These are phyloP conservation scores for Sander lucioperca DNA, from an alignment of 2,113 vertebrate genomes.

Conservation along the genomic window DNA sequence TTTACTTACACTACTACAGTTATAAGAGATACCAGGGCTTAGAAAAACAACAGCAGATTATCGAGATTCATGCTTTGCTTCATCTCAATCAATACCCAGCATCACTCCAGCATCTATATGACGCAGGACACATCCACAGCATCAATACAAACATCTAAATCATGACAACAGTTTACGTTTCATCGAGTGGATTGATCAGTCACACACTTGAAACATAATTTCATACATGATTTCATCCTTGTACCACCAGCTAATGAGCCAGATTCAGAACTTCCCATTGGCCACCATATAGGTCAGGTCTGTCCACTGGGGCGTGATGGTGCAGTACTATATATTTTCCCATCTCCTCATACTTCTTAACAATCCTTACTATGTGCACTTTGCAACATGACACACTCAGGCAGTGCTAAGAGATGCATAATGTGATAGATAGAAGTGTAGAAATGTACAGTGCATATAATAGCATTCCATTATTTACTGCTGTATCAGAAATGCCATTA, in stretches of 20 bases:
- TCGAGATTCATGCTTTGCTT: background rate
- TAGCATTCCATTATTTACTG: no score
- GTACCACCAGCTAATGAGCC: constrained; percentile 57
- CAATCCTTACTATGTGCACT: background rate
- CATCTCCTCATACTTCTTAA: constrained; percentile 8
- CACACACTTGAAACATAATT: constrained; percentile 43
- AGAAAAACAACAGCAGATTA: background rate
- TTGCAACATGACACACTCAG: constrained; percentile 1
- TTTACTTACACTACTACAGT: background rate
- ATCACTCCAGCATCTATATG: background rate
- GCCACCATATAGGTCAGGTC: constrained; percentile 69
- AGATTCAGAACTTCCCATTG: constrained; percentile 53
- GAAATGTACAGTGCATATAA: background rate
- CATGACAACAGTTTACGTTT: background rate
- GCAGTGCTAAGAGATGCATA: background rate
- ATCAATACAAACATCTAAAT: background rate
- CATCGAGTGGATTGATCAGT: background rate
- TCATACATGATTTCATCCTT: constrained; percentile 61
- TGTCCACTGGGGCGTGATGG: constrained; percentile 60
- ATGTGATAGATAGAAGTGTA: background rate
- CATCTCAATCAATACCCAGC: background rate
- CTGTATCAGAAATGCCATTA: background rate
- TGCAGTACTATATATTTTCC: background rate
- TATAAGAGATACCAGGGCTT: background rate
- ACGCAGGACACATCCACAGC: background rate